Percentiles rank a stretch among this genome's conserved stretches.
Evolutionary conservation across 2,797 vertebrate species (phyloP).

Genomic region (Thamnophis elegans): DNA sequence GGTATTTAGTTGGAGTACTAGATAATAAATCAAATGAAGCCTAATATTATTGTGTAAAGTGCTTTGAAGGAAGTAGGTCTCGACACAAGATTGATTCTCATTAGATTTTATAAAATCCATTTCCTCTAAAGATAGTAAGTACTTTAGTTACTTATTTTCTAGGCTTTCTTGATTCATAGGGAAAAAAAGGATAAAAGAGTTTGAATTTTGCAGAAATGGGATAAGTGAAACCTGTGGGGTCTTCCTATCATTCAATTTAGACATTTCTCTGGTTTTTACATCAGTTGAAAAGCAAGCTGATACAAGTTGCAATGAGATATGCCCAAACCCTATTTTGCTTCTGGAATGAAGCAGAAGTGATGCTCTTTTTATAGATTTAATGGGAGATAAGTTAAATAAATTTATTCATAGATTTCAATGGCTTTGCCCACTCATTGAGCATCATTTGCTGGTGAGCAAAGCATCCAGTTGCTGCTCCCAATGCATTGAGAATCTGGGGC

Average conservation of each 20-base stretch:
- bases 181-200: background rate
- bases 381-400: background rate
- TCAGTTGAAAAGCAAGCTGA: background rate
- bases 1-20: background rate
- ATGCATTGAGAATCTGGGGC: background rate
- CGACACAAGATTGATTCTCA: background rate
- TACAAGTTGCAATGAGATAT: background rate
- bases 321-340: background rate
- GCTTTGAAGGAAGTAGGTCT: background rate
- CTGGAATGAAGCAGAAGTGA: background rate
- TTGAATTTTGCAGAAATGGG: background rate
- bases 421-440: background rate
- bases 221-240: background rate
- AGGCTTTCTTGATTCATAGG: background rate
- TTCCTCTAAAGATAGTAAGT: background rate
- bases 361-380: background rate
- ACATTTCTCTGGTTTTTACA: background rate
- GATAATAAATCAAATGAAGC: background rate
- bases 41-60: background rate
- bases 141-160: background rate
- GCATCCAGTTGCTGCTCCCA: background rate
- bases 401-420: background rate
- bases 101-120: background rate
- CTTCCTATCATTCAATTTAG: background rate
- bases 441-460: background rate